Conservation (phyloP, 2,797 vertebrate genomes). For the Manis javanica region DNA sequence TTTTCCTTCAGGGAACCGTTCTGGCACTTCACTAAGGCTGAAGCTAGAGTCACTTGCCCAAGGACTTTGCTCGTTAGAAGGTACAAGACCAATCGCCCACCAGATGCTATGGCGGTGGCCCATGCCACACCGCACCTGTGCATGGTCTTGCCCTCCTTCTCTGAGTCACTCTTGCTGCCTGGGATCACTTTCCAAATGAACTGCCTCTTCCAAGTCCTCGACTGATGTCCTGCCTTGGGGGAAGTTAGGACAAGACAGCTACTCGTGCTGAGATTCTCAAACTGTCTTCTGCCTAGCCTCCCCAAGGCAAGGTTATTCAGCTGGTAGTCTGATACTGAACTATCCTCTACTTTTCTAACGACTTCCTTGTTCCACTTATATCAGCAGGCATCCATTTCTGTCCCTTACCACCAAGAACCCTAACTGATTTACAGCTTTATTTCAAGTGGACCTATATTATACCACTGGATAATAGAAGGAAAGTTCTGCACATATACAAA, state of each 20-base stretch:
- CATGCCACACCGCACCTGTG: background rate
- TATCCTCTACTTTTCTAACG: background rate
- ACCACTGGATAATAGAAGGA: background rate
- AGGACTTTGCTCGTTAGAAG: background rate
- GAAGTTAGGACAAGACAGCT: background rate
- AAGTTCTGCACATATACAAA: background rate
- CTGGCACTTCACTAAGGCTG: background rate
- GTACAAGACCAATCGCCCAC: background rate
- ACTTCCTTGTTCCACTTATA: background rate
- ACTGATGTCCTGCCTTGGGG: background rate
- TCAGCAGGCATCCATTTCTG: background rate
- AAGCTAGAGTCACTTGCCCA: background rate
- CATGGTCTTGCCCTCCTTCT: background rate
- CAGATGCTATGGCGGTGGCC: background rate
- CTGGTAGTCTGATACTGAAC: background rate
- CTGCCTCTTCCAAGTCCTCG: background rate
- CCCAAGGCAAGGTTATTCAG: background rate
- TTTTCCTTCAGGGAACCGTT: background rate
- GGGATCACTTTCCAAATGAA: background rate
- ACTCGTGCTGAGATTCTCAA: background rate
- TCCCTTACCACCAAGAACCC: background rate
- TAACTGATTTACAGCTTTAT: background rate
- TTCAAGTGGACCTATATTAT: conserved; percentile 11
- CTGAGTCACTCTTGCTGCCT: background rate
- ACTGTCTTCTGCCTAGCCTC: background rate